These are phyloP conservation scores for Vidua macroura DNA, from an alignment of 2,113 vertebrate species.

Conservation along the genomic window DNA sequence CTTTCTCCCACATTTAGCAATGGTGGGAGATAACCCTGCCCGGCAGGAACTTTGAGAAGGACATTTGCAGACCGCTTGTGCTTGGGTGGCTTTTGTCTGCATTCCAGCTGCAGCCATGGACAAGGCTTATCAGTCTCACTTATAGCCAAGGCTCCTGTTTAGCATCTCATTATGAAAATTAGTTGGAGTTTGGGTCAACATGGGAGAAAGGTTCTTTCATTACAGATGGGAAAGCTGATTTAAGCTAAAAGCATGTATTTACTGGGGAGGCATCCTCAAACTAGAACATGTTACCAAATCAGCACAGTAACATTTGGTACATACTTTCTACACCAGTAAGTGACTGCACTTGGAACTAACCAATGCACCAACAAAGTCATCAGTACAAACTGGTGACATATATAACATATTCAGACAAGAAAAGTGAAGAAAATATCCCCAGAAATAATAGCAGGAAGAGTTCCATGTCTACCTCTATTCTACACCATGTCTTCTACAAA, in stretches of 20 bases:
- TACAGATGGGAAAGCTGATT: background rate
- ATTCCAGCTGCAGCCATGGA: background rate
- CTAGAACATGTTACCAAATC: background rate
- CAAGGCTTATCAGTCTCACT: background rate
- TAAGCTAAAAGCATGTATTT: background rate
- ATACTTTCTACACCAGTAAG: fast-evolving
- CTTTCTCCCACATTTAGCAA: background rate
- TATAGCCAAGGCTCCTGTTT: background rate
- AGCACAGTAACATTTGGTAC: background rate
- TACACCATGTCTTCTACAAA: background rate
- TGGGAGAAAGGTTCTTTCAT: background rate
- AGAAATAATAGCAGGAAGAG: background rate
- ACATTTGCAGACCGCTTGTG: background rate
- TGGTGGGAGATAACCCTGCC: background rate
- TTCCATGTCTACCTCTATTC: background rate
- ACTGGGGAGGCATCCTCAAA: background rate
- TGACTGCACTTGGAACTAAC: background rate
- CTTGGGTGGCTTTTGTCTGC: background rate
- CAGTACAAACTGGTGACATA: background rate
- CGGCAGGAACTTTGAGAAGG: background rate
- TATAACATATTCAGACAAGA: background rate
- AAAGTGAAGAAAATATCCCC: background rate
- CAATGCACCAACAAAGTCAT: background rate
- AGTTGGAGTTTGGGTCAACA: background rate
- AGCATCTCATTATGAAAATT: background rate